Conservation (phyloP, 1,140 invertebrate genomes). For the Trypoxylus dichotomus region DNA sequence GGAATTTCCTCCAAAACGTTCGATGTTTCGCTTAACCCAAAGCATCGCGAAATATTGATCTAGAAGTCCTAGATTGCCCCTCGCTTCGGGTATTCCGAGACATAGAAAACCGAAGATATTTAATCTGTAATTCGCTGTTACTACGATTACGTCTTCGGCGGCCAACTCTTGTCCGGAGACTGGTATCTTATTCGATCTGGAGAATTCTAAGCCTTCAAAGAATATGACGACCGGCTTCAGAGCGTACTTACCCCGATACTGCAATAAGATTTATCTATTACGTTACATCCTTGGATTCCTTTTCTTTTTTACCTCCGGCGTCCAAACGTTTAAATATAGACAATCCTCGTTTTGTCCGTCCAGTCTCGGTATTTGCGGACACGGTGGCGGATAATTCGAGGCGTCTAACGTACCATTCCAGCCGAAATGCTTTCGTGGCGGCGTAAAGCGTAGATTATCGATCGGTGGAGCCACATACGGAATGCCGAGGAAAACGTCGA, state of each 20-base stretch:
- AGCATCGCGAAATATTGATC: slow-evolving; percentile 72
- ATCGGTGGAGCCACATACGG: slow-evolving; percentile 44
- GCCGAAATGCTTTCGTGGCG: slow-evolving; percentile 39
- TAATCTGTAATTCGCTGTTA: slow-evolving; percentile 65
- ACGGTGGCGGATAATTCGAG: slow-evolving; percentile 35
- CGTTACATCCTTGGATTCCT: no score
- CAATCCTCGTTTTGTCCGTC: slow-evolving; percentile 42
- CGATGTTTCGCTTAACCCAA: slow-evolving; percentile 73
- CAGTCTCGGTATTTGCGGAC: slow-evolving; percentile 40
- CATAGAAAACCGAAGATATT: slow-evolving; percentile 73
- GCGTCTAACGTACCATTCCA: slow-evolving; percentile 44
- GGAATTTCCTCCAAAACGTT: slow-evolving; percentile 72
- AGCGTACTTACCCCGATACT: slow-evolving; percentile 30
- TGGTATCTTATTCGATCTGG: slow-evolving; percentile 46
- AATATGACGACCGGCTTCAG: slow-evolving; percentile 44
- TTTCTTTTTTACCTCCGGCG: not conserved
- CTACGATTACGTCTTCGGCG: slow-evolving; percentile 65
- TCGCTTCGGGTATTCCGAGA: slow-evolving; percentile 58
- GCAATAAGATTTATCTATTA: not conserved
- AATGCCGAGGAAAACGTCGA: slow-evolving; percentile 39
- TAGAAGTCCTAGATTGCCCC: slow-evolving; percentile 71
- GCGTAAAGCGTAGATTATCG: slow-evolving; percentile 41
- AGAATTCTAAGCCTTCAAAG: slow-evolving; percentile 45
- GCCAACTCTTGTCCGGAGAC: slow-evolving; percentile 67
- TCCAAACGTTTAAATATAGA: slow-evolving; percentile 45